These are phyloP conservation scores for Pomatorhinus ruficollis DNA, from an alignment of 2,113 vertebrate species.

Conservation along the genomic window DNA sequence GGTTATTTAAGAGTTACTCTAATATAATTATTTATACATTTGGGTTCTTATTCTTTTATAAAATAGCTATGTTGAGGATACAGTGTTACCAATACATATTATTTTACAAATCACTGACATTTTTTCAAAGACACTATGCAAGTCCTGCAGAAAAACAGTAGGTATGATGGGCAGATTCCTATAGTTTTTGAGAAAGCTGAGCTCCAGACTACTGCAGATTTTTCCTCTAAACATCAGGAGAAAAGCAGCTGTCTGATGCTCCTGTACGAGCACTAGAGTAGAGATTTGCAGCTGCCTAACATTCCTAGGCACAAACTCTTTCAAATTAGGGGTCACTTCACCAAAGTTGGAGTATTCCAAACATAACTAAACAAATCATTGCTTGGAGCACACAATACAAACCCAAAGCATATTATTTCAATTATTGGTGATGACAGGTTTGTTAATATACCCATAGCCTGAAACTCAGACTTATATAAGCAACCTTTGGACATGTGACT, in stretches of 20 bases:
- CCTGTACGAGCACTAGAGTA: rapidly evolving
- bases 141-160: neutral
- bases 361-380: neutral
- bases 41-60: neutral
- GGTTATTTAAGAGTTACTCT: neutral
- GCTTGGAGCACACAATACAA: neutral
- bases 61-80: neutral
- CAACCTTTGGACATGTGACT: neutral
- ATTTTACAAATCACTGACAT: neutral
- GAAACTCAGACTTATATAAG: neutral
- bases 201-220: neutral
- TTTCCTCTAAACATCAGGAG: neutral
- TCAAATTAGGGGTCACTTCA: neutral
- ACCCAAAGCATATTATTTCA: neutral
- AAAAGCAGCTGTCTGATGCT: neutral
- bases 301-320: neutral
- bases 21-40: neutral
- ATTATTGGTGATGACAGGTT: neutral
- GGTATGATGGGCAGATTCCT: neutral
- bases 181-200: neutral
- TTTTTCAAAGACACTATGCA: neutral
- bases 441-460: neutral
- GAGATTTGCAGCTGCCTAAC: neutral
- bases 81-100: neutral
- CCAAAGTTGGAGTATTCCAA: neutral